Base-by-base conservation (phyloP, 1,140 invertebrate genomes). In the Uloborus diversus region DNA sequence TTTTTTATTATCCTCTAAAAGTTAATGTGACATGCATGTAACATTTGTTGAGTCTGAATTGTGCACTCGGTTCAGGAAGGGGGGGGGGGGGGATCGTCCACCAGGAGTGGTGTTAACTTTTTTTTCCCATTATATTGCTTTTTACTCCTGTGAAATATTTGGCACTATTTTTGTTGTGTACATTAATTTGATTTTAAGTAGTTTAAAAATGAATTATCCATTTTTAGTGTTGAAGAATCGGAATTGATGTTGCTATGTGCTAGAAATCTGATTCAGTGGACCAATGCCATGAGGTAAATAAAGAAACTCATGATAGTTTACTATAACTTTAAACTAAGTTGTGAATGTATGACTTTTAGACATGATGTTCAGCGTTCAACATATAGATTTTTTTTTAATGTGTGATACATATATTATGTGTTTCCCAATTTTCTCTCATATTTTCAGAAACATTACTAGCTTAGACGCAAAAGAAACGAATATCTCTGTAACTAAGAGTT, bases 181-280 rank as follows among this genome's bases (percentile, higher is more conserved):
- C 49, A 53, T 64, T 4, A 20, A 42, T 17, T 27, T 11, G 14
- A 57, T 28, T 23, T 70, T 35, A 7, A 23, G 0, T 56, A 20
- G 17, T 56, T 9, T 25, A 56, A 20, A 20, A 56, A 42, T 3
- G 20, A 4, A n/a, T 17, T 59, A 3, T 13, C 28, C 37, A 7
- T 59, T 28, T 59, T 37, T n/a, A 73, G 69, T 47, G 35, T 42
- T 47, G 56, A 61, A 30, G 69, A 73, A 47, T 28, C 56, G 13
- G 69, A 73, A n/a, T 25, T 73, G 4, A 13, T 73, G 27, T 61
- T 73, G 23, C 23, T 73, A 14, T 61, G 56, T 61, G 17, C 27
- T 3, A 37, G 69, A 11, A 27, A 56, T 47, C 35, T 73, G 25
- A 73, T 61, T 33, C 69, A 73, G 7, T 73, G 69, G 69, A 61